Base-by-base conservation (phyloP, 2,888 invertebrate species). In the Nycteola revayana region DNA sequence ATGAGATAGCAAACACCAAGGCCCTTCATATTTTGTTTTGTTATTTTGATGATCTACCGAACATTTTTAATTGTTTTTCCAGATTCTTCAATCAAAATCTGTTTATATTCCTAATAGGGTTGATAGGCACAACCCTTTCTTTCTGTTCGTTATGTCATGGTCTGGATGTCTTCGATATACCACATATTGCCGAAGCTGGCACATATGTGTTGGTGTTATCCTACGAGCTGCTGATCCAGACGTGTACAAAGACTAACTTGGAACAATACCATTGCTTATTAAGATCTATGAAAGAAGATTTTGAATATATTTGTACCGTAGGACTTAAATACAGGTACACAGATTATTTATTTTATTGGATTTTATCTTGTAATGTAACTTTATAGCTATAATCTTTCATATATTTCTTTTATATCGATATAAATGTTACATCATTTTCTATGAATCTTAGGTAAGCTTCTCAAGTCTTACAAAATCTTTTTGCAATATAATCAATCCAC, bases 161-260 rank as follows among this genome's bases (percentile, higher is more conserved):
- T 0, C 7, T 72, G 1, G 8, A 34, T 1, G 49, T 36, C 1
- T 49, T 53, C 0, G 68, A 79, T 7, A 45, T 78, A 33, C 38
- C 55, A 1, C 26, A 25, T 2, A 53, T 67, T 8, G 73, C 76
- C 0, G 79, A 82, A 54, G 59, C 56, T 1, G 73, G 66, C 0
- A 58, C 70, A 0, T 80, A 81, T 25, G 28, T 54, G 0, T 38
- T 78, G 3, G 27, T 80, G 6, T 31, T 78, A 17, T n/a, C 34
- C 0, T 80, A 81, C 36, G 53, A 66, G 31, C 22, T 77, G 7
- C 22, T 75, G 10, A 72, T 73, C 32, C 26, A 73, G 7, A 46
- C 38, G 1, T 62, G 66, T 11, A 66, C 72, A 1, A 64, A 57
- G 27, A 28, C 32, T 0, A 66, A 79, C 46, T 32, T 65, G 10